Evolutionary conservation across 2,113 vertebrate species (phyloP).

Genomic region (Rhinopithecus roxellana): DNA sequence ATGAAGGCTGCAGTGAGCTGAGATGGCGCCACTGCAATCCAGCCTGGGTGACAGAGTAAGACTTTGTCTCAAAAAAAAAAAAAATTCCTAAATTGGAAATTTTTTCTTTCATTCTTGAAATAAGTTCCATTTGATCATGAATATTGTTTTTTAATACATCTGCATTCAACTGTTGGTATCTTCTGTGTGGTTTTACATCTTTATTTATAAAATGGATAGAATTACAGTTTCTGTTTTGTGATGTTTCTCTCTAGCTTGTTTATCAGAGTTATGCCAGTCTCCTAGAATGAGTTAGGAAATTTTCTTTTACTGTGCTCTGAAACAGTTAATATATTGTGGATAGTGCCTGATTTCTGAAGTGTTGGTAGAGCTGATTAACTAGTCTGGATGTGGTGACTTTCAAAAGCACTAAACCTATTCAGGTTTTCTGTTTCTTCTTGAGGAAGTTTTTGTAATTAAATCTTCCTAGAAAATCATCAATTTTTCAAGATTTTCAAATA

Average conservation of each 20-base stretch:
- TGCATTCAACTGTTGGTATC: background rate
- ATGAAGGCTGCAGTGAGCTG: too few relatives aligned
- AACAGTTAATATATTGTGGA: background rate
- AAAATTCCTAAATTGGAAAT: too few relatives aligned
- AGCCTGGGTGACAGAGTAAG: too few relatives aligned
- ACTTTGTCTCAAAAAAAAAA: too few relatives aligned
- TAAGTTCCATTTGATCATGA: background rate
- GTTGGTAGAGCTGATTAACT: background rate
- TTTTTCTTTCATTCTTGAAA: conserved; percentile 19
- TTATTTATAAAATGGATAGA: background rate
- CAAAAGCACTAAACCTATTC: background rate
- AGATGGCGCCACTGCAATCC: too few relatives aligned
- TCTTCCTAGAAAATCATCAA: background rate
- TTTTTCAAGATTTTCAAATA: conserved; percentile 37
- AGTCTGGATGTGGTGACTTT: background rate
- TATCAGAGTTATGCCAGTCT: background rate
- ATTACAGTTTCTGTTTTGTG: background rate
- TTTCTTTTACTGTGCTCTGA: background rate
- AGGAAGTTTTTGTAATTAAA: conserved; percentile 22
- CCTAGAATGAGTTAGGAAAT: background rate
- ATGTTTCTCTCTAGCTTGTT: background rate
- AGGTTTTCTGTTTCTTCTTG: background rate
- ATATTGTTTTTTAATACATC: background rate
- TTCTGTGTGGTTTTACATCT: background rate
- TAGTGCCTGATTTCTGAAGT: background rate